Conservation (phyloP, 2,113 vertebrate genomes). For the Bubalus kerabau region DNA sequence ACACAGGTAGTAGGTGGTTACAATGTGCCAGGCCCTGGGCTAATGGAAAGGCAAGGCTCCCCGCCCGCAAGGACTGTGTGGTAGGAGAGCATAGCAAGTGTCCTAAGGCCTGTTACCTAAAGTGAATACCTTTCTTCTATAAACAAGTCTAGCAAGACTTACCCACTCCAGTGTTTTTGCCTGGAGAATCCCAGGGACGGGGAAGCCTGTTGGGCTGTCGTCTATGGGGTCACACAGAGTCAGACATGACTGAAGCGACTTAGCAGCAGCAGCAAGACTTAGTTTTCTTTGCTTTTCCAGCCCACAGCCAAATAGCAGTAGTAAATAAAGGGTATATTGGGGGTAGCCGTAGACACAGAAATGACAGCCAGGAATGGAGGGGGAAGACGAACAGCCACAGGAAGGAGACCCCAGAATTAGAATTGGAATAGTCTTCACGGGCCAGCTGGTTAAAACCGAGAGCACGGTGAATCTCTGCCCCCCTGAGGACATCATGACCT, state of each 20-base stretch:
- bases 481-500: not conserved
- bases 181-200: no score
- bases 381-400: not conserved
- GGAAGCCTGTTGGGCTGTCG: no score
- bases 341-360: not conserved
- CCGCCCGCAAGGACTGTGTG: rapidly evolving
- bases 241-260: no score
- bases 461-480: not conserved
- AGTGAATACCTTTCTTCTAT: not conserved
- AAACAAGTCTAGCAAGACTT: not conserved
- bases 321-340: not conserved
- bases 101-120: not conserved
- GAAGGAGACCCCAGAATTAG: not conserved
- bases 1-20: rapidly evolving
- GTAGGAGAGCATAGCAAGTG: not conserved
- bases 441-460: not conserved
- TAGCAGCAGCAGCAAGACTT: not conserved
- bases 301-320: not conserved
- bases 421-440: not conserved
- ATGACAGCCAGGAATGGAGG: not conserved
- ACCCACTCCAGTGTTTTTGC: no score
- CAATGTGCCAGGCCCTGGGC: not conserved
- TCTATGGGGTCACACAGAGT: no score
- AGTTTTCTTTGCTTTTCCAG: not conserved
- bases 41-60: not conserved